These are phyloP conservation scores for Selenia dentaria DNA, from an alignment of 2,888 invertebrate species.

Conservation along the genomic window DNA sequence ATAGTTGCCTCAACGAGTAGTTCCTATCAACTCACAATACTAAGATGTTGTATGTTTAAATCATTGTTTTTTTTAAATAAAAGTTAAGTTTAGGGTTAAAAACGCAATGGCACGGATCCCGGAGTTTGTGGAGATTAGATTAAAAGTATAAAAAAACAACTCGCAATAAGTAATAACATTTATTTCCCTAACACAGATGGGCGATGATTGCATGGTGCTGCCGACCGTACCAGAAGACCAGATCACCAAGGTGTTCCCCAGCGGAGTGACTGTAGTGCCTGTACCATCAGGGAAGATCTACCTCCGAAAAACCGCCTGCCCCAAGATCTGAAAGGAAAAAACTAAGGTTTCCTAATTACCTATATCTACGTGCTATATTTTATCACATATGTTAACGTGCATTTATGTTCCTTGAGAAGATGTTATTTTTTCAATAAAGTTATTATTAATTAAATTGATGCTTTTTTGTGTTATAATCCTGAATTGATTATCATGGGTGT, in stretches of 20 bases:
- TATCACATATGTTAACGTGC: constrained; percentile 1
- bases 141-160: no score
- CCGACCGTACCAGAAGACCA: constrained; percentile 91
- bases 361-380: background rate
- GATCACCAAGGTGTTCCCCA: constrained; percentile 88
- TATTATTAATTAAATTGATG: background rate
- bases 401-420: constrained; percentile 10
- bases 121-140: no score
- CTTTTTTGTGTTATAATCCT: background rate
- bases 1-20: no score
- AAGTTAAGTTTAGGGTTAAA: no score
- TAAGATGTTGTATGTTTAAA: no score
- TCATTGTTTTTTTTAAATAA: no score
- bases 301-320: constrained; percentile 89
- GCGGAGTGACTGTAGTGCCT: constrained; percentile 86
- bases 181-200: constrained; percentile 84
- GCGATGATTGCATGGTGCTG: constrained; percentile 95
- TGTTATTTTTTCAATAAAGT: constrained; percentile 24
- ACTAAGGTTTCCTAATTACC: background rate
- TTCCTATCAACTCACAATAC: no score
- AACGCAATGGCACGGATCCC: no score
- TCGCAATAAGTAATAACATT: background rate
- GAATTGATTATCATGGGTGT: no score
- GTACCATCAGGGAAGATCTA: constrained; percentile 95
- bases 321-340: constrained; percentile 41